phyloP scores from a whole-genome alignment of 23 tunicate species.

The Corella eumyota region DNA sequence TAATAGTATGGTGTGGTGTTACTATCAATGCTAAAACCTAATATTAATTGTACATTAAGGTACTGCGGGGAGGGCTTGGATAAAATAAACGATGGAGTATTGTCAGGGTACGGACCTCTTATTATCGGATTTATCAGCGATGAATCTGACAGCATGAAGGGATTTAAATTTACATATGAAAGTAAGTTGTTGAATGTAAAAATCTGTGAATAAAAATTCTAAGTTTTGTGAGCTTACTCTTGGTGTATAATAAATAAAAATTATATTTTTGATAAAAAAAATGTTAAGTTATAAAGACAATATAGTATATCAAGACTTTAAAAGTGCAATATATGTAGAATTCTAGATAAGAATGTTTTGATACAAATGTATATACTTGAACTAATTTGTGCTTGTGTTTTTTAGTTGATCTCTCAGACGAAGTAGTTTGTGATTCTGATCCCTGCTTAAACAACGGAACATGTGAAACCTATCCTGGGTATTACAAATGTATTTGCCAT shows the following conservation, averaged over 20 bases:
- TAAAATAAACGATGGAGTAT: slow-evolving; percentile 43
- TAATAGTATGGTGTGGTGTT: too few species aligned
- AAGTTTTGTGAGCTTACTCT: not conserved
- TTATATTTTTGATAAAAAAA: too few species aligned
- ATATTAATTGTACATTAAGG: too few species aligned
- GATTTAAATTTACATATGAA: slow-evolving; percentile 54
- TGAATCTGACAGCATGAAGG: slow-evolving; percentile 38
- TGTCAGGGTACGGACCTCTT: slow-evolving; percentile 69
- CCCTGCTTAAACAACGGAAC: slow-evolving; percentile 67
- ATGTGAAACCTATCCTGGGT: slow-evolving; percentile 43
- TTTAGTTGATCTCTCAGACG: slow-evolving; percentile 74
- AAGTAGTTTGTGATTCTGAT: slow-evolving; percentile 66
- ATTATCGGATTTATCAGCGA: slow-evolving; percentile 56
- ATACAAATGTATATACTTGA: too few species aligned
- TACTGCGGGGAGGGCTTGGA: slow-evolving; percentile 69
- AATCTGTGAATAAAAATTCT: not conserved
- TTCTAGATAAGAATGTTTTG: too few species aligned
- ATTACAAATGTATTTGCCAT: slow-evolving; percentile 54
- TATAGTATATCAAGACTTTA: too few species aligned
- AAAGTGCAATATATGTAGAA: too few species aligned
- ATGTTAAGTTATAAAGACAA: too few species aligned
- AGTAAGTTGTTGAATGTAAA: slow-evolving; percentile 38
- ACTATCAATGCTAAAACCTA: too few species aligned
- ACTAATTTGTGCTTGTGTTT: too few species aligned
- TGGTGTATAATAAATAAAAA: not conserved